Conservation (phyloP, 64 coral and sea anemone species). For the Montipora sp. region DNA sequence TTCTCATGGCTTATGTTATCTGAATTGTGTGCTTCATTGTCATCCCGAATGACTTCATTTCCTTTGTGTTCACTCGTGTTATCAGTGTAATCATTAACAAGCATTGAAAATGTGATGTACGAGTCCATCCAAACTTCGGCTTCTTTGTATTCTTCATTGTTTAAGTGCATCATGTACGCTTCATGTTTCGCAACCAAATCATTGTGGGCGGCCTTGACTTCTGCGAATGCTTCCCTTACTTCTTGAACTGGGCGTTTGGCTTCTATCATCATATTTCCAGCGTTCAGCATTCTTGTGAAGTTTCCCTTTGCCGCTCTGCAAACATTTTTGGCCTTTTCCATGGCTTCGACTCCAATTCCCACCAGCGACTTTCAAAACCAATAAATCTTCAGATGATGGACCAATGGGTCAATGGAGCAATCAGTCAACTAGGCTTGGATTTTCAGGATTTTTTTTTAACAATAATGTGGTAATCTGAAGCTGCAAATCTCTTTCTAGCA, state of each 20-base stretch:
- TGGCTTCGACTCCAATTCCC: too few species aligned
- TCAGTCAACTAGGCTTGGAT: too few species aligned
- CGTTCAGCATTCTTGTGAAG: background rate
- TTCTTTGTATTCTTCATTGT: constrained; percentile 54
- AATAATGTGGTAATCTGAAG: too few species aligned
- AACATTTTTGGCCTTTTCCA: too few species aligned
- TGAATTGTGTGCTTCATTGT: background rate
- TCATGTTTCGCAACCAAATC: constrained; percentile 41
- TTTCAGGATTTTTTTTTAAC: too few species aligned
- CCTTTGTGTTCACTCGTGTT: background rate
- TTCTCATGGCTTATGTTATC: background rate
- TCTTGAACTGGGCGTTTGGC: constrained; percentile 27
- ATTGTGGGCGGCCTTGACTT: constrained; percentile 19
- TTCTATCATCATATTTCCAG: background rate
- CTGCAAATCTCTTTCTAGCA: too few species aligned
- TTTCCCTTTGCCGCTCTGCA: background rate
- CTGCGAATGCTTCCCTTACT: background rate
- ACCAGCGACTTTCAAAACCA: too few species aligned
- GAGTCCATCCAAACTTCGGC: constrained; percentile 60
- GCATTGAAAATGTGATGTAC: background rate
- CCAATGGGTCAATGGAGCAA: too few species aligned
- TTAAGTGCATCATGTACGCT: constrained; percentile 37
- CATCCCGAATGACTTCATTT: background rate
- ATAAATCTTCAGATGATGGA: too few species aligned
- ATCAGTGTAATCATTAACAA: background rate